Conservation (phyloP, 2,888 invertebrate genomes). For the Lithophane socia region DNA sequence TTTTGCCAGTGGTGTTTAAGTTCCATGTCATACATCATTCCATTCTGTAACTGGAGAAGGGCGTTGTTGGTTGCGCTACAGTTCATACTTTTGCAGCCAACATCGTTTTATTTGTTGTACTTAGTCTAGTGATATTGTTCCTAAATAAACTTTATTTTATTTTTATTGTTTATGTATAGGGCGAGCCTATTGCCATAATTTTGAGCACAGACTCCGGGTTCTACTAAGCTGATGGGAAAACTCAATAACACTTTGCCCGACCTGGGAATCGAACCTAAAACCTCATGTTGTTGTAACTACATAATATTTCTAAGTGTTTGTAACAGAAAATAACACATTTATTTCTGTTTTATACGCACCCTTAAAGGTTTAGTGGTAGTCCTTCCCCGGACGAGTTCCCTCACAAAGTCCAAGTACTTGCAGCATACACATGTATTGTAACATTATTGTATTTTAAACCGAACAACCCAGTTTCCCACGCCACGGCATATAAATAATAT, state of each 20-base stretch:
- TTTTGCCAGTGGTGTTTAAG: not conserved
- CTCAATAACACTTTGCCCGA: not conserved
- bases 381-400: accelerated
- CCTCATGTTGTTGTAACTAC: too few relatives aligned
- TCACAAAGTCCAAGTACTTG: not conserved
- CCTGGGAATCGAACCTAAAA: not conserved
- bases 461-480: constrained; percentile 48
- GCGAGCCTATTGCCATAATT: not conserved
- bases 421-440: not conserved
- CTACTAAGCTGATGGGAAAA: not conserved
- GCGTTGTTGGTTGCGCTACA: too few relatives aligned
- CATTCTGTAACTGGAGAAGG: too few relatives aligned
- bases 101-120: too few relatives aligned
- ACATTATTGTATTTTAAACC: not conserved
- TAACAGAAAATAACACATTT: too few relatives aligned
- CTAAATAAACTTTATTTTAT: too few relatives aligned
- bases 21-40: not conserved
- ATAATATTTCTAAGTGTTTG: too few relatives aligned
- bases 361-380: not conserved
- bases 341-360: not conserved
- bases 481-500: constrained; percentile 34
- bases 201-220: not conserved
- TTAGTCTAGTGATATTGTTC: too few relatives aligned
- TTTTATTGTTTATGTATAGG: too few relatives aligned
- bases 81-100: too few relatives aligned